Conservation (phyloP, 2,888 invertebrate species). For the Therioaphis trifolii region DNA sequence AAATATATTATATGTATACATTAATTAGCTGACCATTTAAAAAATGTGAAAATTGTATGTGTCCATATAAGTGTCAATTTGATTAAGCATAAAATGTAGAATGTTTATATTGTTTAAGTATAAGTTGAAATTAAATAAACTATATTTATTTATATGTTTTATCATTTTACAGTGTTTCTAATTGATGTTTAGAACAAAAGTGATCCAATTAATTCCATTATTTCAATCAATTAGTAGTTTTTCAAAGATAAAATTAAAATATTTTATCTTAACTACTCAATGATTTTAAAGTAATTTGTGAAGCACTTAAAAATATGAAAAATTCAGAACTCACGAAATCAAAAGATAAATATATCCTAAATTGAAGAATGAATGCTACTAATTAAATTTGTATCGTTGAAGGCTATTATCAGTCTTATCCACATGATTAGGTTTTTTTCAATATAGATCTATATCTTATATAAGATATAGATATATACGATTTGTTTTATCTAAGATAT, state of each 20-base stretch:
- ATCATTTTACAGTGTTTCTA: not conserved
- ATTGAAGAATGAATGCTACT: no score
- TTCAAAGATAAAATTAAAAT: not conserved
- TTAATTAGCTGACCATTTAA: conserved; percentile 19
- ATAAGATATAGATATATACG: no score
- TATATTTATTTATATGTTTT: conserved; percentile 41
- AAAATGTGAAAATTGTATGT: conserved; percentile 34
- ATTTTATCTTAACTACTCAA: no score
- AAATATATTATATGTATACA: conserved; percentile 15
- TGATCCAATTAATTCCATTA: not conserved
- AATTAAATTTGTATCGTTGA: no score
- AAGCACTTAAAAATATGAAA: no score
- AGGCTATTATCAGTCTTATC: no score
- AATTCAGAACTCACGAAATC: no score
- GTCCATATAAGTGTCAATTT: conserved; percentile 27
- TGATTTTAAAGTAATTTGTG: no score
- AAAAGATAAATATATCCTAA: no score
- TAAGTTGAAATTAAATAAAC: conserved; percentile 48
- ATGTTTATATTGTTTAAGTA: conserved; percentile 33
- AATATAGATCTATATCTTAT: no score
- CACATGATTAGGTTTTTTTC: no score
- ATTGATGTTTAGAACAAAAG: not conserved
- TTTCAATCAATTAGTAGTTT: not conserved
- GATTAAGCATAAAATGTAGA: conserved; percentile 28
- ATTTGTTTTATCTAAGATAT: no score